Evolutionary conservation across 2,888 invertebrate species (phyloP).

Genomic region (Buathra laborator): DNA sequence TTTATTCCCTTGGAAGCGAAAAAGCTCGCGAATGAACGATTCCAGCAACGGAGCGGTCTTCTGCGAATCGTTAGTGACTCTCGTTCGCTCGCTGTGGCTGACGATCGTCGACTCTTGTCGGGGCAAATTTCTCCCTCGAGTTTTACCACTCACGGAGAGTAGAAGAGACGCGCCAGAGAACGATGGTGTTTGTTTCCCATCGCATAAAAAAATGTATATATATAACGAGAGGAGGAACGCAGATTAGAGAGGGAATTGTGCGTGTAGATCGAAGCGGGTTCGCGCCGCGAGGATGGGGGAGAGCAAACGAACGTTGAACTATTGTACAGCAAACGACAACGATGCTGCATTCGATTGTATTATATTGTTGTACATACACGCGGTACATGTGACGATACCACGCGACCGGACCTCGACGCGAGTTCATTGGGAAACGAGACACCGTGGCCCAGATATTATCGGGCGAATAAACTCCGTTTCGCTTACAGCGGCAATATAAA

Average conservation of each 20-base stretch:
- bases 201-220: not conserved
- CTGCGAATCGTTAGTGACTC: slow-evolving; percentile 22
- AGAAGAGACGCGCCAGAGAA: not conserved
- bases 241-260: not conserved
- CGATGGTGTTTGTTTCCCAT: not conserved
- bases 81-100: not conserved
- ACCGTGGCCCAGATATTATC: slow-evolving; percentile 77
- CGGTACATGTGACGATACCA: slow-evolving; percentile 57
- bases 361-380: not conserved
- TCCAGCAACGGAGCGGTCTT: slow-evolving; percentile 8
- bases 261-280: not conserved
- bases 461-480: slow-evolving; percentile 46
- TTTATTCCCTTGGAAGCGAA: not conserved
- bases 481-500: slow-evolving; percentile 18
- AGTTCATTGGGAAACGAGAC: slow-evolving; percentile 79
- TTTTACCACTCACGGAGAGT: not conserved
- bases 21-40: not conserved
- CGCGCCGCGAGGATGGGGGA: not conserved
- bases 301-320: not conserved
- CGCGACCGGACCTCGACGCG: slow-evolving; percentile 69
- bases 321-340: slow-evolving; percentile 53
- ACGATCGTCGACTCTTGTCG: not conserved
- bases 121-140: not conserved
- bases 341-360: slow-evolving; percentile 69
- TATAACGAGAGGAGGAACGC: not conserved